These are phyloP conservation scores for Stratiomys singularior DNA, from an alignment of 2,888 invertebrate genomes.

Conservation along the genomic window DNA sequence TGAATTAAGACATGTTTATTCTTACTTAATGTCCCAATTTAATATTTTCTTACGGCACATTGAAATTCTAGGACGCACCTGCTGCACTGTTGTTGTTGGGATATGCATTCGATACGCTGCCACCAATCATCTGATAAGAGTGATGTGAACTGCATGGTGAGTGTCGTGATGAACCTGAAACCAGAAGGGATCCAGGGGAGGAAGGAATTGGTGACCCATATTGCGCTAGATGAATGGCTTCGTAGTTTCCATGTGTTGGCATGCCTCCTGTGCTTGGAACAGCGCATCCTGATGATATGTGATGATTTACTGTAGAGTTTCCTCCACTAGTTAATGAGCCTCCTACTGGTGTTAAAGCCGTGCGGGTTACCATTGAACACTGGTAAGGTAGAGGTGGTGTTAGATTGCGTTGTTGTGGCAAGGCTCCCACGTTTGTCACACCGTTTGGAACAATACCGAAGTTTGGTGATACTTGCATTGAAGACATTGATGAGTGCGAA, in stretches of 20 bases:
- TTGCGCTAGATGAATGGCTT: slow-evolving; percentile 52
- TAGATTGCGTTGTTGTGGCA: slow-evolving; percentile 60
- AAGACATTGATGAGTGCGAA: slow-evolving; percentile 60
- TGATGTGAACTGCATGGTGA: slow-evolving; percentile 72
- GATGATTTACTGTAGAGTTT: slow-evolving; percentile 1
- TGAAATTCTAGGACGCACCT: slow-evolving; percentile 33
- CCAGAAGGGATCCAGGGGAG: slow-evolving; percentile 63
- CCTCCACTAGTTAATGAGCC: slow-evolving; percentile 49
- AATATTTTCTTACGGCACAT: too few species aligned
- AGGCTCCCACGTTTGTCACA: slow-evolving; percentile 52
- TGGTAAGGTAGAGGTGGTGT: slow-evolving; percentile 63
- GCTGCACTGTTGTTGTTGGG: slow-evolving; percentile 47
- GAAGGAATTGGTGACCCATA: slow-evolving; percentile 40
- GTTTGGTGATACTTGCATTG: slow-evolving; percentile 59
- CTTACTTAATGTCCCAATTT: too few species aligned
- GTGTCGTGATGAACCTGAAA: slow-evolving; percentile 70
- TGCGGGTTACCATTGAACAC: slow-evolving; percentile 63
- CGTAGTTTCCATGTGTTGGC: slow-evolving; percentile 50
- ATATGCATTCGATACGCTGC: slow-evolving; percentile 56
- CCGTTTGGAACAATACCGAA: slow-evolving; percentile 55
- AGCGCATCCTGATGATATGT: slow-evolving; percentile 44
- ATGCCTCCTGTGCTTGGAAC: not conserved
- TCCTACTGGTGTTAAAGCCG: slow-evolving; percentile 55
- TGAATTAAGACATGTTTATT: too few species aligned
- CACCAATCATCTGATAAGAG: slow-evolving; percentile 52